phyloP scores from a whole-genome alignment of 2,888 invertebrate genomes.

The Nephrocerus scutellatus region DNA sequence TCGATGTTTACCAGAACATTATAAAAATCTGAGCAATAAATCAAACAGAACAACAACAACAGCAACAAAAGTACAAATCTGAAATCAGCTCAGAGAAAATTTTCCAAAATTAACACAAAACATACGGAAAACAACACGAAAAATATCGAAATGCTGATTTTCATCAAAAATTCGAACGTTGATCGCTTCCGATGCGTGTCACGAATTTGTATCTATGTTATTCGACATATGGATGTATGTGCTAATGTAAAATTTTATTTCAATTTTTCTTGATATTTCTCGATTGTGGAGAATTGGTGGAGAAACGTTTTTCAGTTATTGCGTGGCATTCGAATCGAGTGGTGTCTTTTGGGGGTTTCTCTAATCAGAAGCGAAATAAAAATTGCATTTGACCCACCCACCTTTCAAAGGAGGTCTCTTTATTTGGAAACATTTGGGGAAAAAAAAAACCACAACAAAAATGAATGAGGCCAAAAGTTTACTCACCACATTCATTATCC shows the following conservation, averaged over 20 bases:
- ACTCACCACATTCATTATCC: constrained; percentile 64
- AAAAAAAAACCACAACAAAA: too few species aligned
- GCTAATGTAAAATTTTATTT: constrained; percentile 16
- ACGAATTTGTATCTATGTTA: constrained; percentile 21
- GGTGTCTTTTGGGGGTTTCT: too few species aligned
- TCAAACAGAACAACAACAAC: too few species aligned
- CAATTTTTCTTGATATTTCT: constrained; percentile 15
- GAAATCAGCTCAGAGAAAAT: too few species aligned
- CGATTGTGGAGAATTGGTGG: constrained; percentile 37
- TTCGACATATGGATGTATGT: constrained; percentile 26
- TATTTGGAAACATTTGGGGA: too few species aligned
- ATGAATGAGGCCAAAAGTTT: constrained; percentile 60
- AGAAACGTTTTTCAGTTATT: constrained; percentile 39
- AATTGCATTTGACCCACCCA: too few species aligned
- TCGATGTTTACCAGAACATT: too few species aligned
- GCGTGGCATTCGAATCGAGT: constrained; percentile 43
- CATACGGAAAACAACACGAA: constrained; percentile 31
- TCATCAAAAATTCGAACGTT: too few species aligned
- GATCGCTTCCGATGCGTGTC: constrained; percentile 9
- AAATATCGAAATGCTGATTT: constrained; percentile 10
- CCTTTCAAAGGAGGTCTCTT: too few species aligned
- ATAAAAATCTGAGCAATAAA: too few species aligned
- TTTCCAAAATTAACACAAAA: too few species aligned
- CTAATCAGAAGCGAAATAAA: constrained; percentile 17
- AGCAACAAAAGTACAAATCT: too few species aligned